Evolutionary conservation across 2,797 vertebrate genomes (phyloP).

Genomic region (Acanthurus tractus): DNA sequence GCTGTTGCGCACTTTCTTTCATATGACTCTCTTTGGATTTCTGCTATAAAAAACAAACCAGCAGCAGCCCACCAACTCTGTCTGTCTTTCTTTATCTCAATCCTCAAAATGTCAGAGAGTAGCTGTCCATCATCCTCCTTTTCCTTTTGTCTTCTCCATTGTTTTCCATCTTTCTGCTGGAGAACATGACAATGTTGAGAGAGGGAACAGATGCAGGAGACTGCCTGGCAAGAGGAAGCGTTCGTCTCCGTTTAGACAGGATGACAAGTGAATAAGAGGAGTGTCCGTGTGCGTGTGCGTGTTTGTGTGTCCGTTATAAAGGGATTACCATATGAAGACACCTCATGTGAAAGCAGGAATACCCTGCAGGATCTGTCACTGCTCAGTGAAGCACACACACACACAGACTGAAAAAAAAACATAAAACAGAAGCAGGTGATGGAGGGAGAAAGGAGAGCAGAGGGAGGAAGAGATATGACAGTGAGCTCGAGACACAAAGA

Average conservation of each 20-base stretch:
- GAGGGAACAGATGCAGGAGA: conserved; percentile 61
- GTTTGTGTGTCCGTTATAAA: conserved; percentile 58
- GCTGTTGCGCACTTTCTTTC: conserved; percentile 7
- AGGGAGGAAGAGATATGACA: conserved; percentile 25
- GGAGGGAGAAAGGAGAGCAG: conserved; percentile 6
- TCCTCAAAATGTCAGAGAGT: conserved; percentile 60
- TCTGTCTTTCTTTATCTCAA: conserved; percentile 41
- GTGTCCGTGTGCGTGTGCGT: conserved; percentile 40
- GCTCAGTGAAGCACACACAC: conserved; percentile 37
- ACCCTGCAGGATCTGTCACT: conserved; percentile 62
- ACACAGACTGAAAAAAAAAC: conserved; percentile 18
- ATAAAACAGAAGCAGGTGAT: conserved; percentile 44
- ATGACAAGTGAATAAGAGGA: conserved; percentile 73
- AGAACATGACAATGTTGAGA: conserved; percentile 64
- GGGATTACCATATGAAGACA: conserved; percentile 72
- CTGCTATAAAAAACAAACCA: conserved; percentile 34
- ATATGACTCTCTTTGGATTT: conserved; percentile 15
- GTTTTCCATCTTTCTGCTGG: conserved; percentile 40
- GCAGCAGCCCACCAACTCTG: conserved; percentile 43
- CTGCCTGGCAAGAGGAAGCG: conserved; percentile 59
- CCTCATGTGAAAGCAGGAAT: conserved; percentile 57
- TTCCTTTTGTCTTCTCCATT: conserved; percentile 49
- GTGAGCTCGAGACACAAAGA: conserved; percentile 23
- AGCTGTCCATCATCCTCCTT: conserved; percentile 65
- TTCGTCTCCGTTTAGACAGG: conserved; percentile 66